Base-by-base conservation (phyloP, 2,113 vertebrate genomes). In the Ifrita kowaldi region DNA sequence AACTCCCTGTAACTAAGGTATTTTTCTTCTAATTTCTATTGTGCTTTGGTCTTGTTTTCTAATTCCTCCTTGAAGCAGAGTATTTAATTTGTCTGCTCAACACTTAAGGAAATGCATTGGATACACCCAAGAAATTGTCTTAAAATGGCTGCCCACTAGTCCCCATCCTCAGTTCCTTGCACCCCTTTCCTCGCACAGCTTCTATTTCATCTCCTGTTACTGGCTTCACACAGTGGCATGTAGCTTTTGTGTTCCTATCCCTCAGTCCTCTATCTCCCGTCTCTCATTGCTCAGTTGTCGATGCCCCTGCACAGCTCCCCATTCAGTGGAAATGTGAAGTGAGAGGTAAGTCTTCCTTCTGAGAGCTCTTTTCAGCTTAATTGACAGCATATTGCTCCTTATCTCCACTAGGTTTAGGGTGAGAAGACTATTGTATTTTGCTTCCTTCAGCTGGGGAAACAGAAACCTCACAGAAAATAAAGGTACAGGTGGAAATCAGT, bases 231-330 rank as follows among this genome's bases (percentile, higher is more conserved):
- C 69, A 52, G 28, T 42, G 69, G 23, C 10, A 10, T 11, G 26
- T 14, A 21, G 24, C 33, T 75, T 65, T 67, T 87, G 56, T 67
- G 39, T 63, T 89, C 33, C 32, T 1, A 0, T 41, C 28, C 32
- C 49, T 12, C 28, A 3, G 37, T 60, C 59, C 56, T 70, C 67
- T 75, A 59, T 63, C 30, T 62, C 59, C 26, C 1, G 0, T 44
- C 26, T 74, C 7, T 0, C 13, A 5, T 37, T 35, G 65, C n/a
- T 41, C 18, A 4, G 13, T 21, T 69, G n/a, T 44, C 1, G 0
- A 14, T 86, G 44, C 39, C 39, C 76, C 65, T 88, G 63, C 32
- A 32, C 23, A 33, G n/a, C 13, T 62, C 10, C 28, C 39, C 10
- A 0, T 46, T 76, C 37, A 39, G 14, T 69, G 22, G 33, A 35